Base-by-base conservation (phyloP, 1,140 invertebrate genomes). In the Dendroctonus ponderosae region DNA sequence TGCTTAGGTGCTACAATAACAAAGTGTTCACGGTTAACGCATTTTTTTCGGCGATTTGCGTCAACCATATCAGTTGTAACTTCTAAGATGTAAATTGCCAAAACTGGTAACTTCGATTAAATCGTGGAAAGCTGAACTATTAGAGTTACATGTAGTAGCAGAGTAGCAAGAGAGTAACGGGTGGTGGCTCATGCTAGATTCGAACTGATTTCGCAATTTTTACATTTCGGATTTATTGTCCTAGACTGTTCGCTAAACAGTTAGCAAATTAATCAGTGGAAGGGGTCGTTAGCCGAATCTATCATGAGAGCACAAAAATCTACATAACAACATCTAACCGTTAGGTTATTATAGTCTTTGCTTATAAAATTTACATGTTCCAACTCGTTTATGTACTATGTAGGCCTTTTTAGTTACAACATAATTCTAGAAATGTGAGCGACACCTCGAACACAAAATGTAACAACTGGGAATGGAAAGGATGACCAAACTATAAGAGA, bases 321-420 rank as follows among this genome's bases (percentile, higher is more conserved):
- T 60, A 60, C 39, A 11, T 60, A 60, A 48, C 43, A 60, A 49
- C 40, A 60, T 15, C 44, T 48, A 48, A 11, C 44, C 9, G 26
- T 43, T 58, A 11, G 40, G 26, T 46, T 60, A 60, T 26, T 60
- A 60, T 41, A 62, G 59, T 39, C 8, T 60, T 12, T 46, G 26
- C 12, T 60, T 60, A 60, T 48, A 63, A 63, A 64, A 48, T 64
- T 48, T 64, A 64, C 41, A 64, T 38, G 5, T 57, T 64, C 14
- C 53, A 64, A 64, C 50, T 54, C 53, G 62, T 11, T 44, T 41
- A 38, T 26, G 37, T 56, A 57, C 38, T 48, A 51, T 66, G 61
- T 67, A 67, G 65, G 65, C 65, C 65, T 61, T 61, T 67, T 61
- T 46, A 44, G 50, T 60, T 60, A 67, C 65, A 67, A 67, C 65